Conservation (phyloP, 2,888 invertebrate species). For the Brassicogethes aeneus region DNA sequence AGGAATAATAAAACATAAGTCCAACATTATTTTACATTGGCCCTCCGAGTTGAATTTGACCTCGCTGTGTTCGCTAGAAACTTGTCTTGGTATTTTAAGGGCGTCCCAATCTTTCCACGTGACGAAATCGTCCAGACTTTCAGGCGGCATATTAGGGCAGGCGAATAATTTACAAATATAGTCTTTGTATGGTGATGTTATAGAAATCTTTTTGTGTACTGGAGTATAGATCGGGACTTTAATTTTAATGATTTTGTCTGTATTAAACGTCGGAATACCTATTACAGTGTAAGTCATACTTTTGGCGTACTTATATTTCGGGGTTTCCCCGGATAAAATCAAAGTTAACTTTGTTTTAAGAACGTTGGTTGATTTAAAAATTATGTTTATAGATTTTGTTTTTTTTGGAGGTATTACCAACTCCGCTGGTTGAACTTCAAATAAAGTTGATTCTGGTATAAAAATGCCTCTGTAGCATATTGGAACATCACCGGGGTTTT, state of each 20-base stretch:
- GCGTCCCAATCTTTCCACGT: conserved; percentile 3
- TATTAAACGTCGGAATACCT: conserved; percentile 20
- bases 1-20: conserved; percentile 6
- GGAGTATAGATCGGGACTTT: conserved; percentile 13
- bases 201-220: conserved; percentile 6
- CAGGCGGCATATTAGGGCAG: conserved; percentile 11
- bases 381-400: conserved; percentile 16
- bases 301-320: conserved; percentile 23
- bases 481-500: conserved; percentile 28
- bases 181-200: conserved; percentile 17
- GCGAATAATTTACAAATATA: conserved; percentile 15
- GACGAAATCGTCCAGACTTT: conserved; percentile 14
- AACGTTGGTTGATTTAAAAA: conserved; percentile 26
- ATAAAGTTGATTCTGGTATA: conserved; percentile 17
- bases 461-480: conserved; percentile 20
- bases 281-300: conserved; percentile 24
- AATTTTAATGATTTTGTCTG: conserved; percentile 16
- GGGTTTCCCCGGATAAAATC: conserved; percentile 28
- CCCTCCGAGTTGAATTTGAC: conserved; percentile 12
- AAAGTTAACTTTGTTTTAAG: conserved; percentile 17
- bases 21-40: conserved; percentile 5
- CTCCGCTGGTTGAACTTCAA: conserved; percentile 14
- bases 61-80: conserved; percentile 6
- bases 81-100: conserved; percentile 14
- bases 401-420: conserved; percentile 12